Conservation (phyloP, 2,888 invertebrate genomes). For the Lasius platythorax region DNA sequence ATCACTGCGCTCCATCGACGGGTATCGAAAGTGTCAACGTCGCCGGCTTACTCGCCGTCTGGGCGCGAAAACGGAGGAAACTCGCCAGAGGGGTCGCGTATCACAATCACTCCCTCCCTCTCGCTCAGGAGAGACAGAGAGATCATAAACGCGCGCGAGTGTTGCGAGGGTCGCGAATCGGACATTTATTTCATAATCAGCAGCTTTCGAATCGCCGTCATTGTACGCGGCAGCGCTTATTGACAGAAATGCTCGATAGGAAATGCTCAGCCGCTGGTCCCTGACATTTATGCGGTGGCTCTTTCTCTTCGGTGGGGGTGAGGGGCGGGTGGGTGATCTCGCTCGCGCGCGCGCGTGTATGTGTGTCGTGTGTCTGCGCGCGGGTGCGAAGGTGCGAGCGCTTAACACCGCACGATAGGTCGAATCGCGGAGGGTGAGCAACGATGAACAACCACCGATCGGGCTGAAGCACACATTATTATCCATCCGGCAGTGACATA, state of each 20-base stretch:
- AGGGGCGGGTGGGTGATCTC: conserved; percentile 4
- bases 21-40: conserved; percentile 62
- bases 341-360: not conserved
- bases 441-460: conserved; percentile 77
- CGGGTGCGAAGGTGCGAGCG: conserved; percentile 64
- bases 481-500: conserved; percentile 73
- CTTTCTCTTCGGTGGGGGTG: conserved; percentile 60
- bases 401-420: conserved; percentile 57
- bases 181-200: conserved; percentile 84
- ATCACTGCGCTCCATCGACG: conserved; percentile 47
- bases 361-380: conserved; percentile 17
- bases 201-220: conserved; percentile 83
- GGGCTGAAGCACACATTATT: conserved; percentile 80
- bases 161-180: conserved; percentile 66
- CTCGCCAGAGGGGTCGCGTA: conserved; percentile 47
- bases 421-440: conserved; percentile 70
- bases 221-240: conserved; percentile 81
- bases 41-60: conserved; percentile 58
- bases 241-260: conserved; percentile 84
- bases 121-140: conserved; percentile 36
- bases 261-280: conserved; percentile 82
- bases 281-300: conserved; percentile 83
- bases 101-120: conserved; percentile 35
- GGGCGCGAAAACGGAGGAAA: conserved; percentile 60
- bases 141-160: conserved; percentile 37